A percentile compares a stretch with the other conserved stretches of the same genome.
These are phyloP conservation scores for Cercopithecus petaurista DNA, from an alignment of 2,797 vertebrate species.

Conservation along the genomic window DNA sequence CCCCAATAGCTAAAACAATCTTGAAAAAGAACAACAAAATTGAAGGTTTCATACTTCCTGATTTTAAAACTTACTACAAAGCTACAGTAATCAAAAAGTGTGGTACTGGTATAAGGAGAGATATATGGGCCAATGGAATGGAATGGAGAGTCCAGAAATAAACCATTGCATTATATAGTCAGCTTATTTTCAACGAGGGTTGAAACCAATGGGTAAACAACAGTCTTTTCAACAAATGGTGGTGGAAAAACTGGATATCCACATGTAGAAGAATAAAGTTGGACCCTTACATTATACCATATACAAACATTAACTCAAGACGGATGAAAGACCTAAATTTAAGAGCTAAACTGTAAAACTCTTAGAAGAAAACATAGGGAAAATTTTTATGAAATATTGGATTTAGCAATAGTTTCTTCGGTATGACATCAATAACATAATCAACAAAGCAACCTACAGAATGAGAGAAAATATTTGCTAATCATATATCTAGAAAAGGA, in stretches of 20 bases:
- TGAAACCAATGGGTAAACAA: background rate
- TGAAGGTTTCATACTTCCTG: background rate
- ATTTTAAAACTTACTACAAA: slow-evolving; percentile 38
- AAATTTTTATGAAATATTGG: background rate
- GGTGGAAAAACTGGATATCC: background rate
- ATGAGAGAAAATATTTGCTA: slow-evolving; percentile 24
- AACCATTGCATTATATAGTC: background rate
- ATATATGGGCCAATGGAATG: background rate
- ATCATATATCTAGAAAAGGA: background rate
- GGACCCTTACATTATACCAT: background rate
- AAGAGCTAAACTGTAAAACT: background rate
- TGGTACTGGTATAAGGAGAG: background rate
- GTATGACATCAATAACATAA: background rate
- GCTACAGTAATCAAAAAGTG: background rate
- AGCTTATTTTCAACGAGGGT: background rate
- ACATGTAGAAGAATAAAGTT: background rate
- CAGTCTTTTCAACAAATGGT: background rate
- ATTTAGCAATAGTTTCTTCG: background rate
- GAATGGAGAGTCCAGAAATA: background rate
- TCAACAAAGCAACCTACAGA: background rate
- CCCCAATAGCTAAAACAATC: background rate
- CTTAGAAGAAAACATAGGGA: background rate
- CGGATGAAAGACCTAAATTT: background rate
- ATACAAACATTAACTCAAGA: background rate
- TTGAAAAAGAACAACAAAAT: background rate